These are phyloP conservation scores for Nematopogon swammerdamellus DNA, from an alignment of 2,888 invertebrate species.

Conservation along the genomic window DNA sequence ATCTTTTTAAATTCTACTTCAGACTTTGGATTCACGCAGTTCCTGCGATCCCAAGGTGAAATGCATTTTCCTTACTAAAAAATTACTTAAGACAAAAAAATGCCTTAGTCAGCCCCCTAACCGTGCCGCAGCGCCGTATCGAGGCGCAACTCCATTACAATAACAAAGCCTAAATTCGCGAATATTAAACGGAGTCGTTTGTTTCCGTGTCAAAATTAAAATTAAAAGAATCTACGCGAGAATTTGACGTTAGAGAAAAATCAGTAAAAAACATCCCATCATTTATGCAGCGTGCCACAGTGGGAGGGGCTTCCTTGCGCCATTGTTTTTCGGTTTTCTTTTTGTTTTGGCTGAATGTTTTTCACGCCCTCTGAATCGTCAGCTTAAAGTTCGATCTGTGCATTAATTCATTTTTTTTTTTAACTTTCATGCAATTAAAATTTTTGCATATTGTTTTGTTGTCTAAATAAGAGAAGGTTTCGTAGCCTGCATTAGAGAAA, in stretches of 20 bases:
- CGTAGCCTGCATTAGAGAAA: too few species aligned
- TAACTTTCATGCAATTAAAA: too few species aligned
- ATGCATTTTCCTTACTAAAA: background rate
- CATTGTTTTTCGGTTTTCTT: background rate
- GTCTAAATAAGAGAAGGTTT: too few species aligned
- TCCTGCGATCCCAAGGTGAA: too few species aligned
- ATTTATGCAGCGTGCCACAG: background rate
- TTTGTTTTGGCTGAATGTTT: background rate
- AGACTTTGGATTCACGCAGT: too few species aligned
- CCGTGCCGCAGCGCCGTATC: background rate
- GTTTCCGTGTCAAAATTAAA: constrained; percentile 54
- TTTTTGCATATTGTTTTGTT: too few species aligned
- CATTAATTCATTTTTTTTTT: background rate
- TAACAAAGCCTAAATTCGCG: constrained; percentile 44
- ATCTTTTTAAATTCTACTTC: too few species aligned
- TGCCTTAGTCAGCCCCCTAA: background rate
- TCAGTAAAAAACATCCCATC: background rate
- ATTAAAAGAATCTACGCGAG: constrained; percentile 51
- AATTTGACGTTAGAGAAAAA: constrained; percentile 17
- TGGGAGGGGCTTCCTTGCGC: background rate
- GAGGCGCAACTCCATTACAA: constrained; percentile 29
- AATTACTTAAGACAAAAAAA: too few species aligned
- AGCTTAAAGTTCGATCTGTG: background rate
- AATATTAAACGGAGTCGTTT: constrained; percentile 43
- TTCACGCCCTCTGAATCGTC: background rate